Evolutionary conservation across 2,888 invertebrate genomes (phyloP), one percentile per base, ranked within the genome.

Genomic region (Bombyx huttoni): DNA sequence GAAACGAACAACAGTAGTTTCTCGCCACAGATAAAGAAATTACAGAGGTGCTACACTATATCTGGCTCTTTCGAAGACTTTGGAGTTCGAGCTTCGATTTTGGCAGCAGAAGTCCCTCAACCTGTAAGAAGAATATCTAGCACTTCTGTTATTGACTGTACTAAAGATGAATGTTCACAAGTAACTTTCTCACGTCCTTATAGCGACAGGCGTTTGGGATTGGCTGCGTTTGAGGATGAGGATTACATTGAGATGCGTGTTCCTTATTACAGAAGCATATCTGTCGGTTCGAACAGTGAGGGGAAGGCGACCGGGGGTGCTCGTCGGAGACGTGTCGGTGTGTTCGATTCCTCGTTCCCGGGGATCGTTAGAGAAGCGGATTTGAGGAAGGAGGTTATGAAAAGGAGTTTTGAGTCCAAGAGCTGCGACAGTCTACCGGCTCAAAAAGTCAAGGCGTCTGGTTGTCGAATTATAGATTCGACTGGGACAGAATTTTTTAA

Each of bases 11-110:
- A 66, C 40, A 70, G 71, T 0, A 67, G 63, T 13, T 54, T 78
- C 34, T 68, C 78, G n/a, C 78, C 81, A 45, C 80, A 78, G 55
- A 70, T 87, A 14, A 81, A 70, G 60, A 81, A 77, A 58, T 59
- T 86, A 53, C 74, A 75, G 51, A 75, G 75, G 59, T 78, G 75
- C 52, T 81, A 74, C 58, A 83, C 85, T 35, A 75, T 70, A 48
- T 64, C 68, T n/a, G 72, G 68, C n/a, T 67, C 66, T 6, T 61
- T 71, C 54, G 73, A 72, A 49, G 70, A 67, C 52, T 67, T 73
- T 49, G 40, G 40, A 40, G 3, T 24, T 1, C 40, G 40, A 8
- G 12, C 3, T 40, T 40, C 40, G 1, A 58, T 58, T 52, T 51
- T 62, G 24, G 51, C 57, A 13, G 54, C 53, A n/a, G 48, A 51